These are phyloP conservation scores for Tenrec ecaudatus DNA, from an alignment of 2,113 vertebrate genomes.

Conservation along the genomic window DNA sequence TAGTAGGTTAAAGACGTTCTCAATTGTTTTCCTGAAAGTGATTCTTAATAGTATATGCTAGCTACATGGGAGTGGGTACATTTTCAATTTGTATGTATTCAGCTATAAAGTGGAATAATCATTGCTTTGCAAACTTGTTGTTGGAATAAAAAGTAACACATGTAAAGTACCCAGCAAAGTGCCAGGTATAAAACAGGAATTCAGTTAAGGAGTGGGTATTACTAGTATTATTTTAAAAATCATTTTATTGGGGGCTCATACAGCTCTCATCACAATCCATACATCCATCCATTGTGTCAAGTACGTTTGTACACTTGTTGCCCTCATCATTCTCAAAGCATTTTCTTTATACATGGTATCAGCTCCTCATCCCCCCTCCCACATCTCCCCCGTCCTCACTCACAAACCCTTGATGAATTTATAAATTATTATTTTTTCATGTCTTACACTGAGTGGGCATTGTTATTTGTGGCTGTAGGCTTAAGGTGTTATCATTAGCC, in stretches of 20 bases:
- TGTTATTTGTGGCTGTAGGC: not conserved
- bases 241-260: too few relatives aligned
- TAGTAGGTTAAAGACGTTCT: not conserved
- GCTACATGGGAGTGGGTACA: not conserved
- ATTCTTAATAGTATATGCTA: not conserved
- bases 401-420: too few relatives aligned
- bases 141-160: not conserved
- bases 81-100: not conserved
- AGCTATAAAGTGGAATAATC: not conserved
- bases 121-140: not conserved
- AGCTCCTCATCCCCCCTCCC: too few relatives aligned
- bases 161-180: not conserved
- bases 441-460: not conserved
- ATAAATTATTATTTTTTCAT: too few relatives aligned
- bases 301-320: too few relatives aligned
- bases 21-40: conserved; percentile 13
- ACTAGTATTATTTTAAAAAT: too few relatives aligned
- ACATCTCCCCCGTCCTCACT: too few relatives aligned
- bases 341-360: too few relatives aligned
- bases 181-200: not conserved
- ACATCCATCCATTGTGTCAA: too few relatives aligned
- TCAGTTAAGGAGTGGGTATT: not conserved
- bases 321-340: too few relatives aligned
- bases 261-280: too few relatives aligned
- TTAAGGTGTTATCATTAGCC: not conserved